Percentiles rank a stretch among this genome's conserved stretches.
Evolutionary conservation across 2,113 vertebrate genomes (phyloP).

Genomic region (Crotophaga sulcirostris): DNA sequence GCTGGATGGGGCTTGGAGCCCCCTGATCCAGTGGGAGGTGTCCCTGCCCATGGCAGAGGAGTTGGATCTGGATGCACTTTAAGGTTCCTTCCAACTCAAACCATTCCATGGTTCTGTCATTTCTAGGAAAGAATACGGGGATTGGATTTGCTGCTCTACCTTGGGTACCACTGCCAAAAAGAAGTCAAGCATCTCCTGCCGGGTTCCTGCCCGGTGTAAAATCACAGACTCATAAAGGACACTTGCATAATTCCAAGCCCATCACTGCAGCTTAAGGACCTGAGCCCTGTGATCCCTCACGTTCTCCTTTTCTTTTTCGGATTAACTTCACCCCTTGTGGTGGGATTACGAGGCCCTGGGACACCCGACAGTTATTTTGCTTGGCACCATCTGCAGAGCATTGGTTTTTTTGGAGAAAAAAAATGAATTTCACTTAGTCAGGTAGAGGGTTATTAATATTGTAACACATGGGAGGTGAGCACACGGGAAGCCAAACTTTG

Average conservation of each 20-base stretch:
- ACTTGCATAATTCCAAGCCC: not conserved
- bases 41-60: too few relatives aligned
- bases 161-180: too few relatives aligned
- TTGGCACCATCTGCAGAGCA: not conserved
- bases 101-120: too few relatives aligned
- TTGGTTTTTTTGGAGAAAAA: fast-evolving
- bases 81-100: too few relatives aligned
- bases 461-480: not conserved
- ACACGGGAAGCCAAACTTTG: not conserved
- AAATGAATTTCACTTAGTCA: not conserved
- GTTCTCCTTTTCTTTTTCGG: not conserved
- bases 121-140: too few relatives aligned
- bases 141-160: too few relatives aligned
- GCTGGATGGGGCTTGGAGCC: too few relatives aligned
- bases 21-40: too few relatives aligned
- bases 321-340: not conserved
- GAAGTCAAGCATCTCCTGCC: too few relatives aligned
- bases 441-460: not conserved
- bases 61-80: too few relatives aligned
- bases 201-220: too few relatives aligned
- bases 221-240: too few relatives aligned
- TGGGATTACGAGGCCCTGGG: not conserved
- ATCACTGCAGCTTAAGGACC: not conserved
- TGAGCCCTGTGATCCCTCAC: not conserved
- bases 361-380: not conserved